Evolutionary conservation across 2,113 vertebrate genomes (phyloP), one percentile per base, ranked within the genome.

Genomic region (Oxyruncus cristatus): DNA sequence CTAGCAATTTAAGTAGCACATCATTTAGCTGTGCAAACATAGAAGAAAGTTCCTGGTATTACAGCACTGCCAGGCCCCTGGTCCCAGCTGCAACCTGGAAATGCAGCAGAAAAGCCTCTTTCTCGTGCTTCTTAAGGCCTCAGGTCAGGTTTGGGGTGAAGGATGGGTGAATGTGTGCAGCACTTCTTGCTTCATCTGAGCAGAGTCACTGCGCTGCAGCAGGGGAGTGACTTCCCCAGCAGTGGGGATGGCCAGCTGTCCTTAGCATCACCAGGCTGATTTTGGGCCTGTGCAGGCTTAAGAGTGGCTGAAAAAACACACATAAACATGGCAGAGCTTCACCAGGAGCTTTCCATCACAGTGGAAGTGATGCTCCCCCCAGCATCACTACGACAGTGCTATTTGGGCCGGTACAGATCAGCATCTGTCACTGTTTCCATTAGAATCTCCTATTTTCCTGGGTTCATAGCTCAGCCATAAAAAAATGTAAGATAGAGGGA

Each of bases 371-470:
- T 58, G 86, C 76, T 94, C 96, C 79, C 87, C 27, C 20, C 79
- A 82, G 91, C 82, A 91, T 80, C 79, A 24, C 82, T 91, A 85
- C 47, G 84, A 82, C 94, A 92, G 81, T 1, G 9, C 84, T 55
- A 35, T 92, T 91, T 84, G 67, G 92, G 78, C 92, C 41, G 41
- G 85, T 82, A 58, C 53, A 79, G 95, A 97, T 97, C 93, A 96
- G 82, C 92, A 77, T 76, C 95, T 93, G 66, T 96, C 94, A 84
- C 65, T 70, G 61, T 88, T 95, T 90, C 85, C 93, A 92, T 80
- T 76, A 95, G 72, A 95, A 95, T 79, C 89, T 85, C 84, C 89
- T 88, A 32, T 93, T 97, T 95, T 94, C 75, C 58, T 6, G 2
- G 90, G 62, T 88, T 89, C 49, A 8, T 76, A 95, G 92, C 85